A percentile compares a stretch with the other conserved stretches of the same genome.
Conservation (phyloP, 2,113 vertebrate species). For the Desmodus rotundus region DNA sequence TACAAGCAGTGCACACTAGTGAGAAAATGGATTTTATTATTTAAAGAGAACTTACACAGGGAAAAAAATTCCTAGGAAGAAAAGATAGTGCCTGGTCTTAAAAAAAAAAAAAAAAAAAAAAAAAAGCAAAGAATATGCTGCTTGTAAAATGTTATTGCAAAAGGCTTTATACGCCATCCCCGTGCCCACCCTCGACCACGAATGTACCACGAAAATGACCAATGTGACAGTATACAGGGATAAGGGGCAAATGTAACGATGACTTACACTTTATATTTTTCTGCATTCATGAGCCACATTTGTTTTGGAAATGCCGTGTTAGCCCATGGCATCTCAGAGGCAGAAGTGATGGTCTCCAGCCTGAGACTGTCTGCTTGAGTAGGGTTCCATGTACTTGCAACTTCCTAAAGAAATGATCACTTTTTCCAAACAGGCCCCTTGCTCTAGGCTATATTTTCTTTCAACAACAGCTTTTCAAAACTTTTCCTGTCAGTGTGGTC, state of each 20-base stretch:
- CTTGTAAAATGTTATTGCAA: neutral
- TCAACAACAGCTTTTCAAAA: neutral
- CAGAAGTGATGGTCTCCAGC: neutral
- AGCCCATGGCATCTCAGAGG: neutral
- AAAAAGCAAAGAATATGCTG: neutral
- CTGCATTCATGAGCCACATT: neutral
- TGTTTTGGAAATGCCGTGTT: neutral
- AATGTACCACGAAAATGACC: neutral
- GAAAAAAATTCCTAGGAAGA: neutral
- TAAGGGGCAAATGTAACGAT: neutral
- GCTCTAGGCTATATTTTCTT: neutral
- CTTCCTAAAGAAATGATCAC: neutral
- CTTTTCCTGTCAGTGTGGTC: neutral
- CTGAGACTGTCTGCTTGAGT: neutral
- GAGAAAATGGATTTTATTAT: constrained; percentile 66
- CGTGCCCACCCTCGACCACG: neutral
- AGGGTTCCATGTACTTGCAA: neutral
- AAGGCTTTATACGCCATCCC: neutral
- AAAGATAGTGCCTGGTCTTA: constrained; percentile 3
- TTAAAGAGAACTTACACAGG: constrained; percentile 40
- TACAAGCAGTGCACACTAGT: constrained; percentile 30
- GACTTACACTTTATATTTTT: neutral
- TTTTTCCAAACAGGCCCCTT: neutral
- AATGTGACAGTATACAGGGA: neutral
- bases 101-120: neutral